Evolutionary conservation across 2,888 invertebrate genomes (phyloP), one percentile per base, ranked within the genome.

Genomic region (Blera fallax): DNA sequence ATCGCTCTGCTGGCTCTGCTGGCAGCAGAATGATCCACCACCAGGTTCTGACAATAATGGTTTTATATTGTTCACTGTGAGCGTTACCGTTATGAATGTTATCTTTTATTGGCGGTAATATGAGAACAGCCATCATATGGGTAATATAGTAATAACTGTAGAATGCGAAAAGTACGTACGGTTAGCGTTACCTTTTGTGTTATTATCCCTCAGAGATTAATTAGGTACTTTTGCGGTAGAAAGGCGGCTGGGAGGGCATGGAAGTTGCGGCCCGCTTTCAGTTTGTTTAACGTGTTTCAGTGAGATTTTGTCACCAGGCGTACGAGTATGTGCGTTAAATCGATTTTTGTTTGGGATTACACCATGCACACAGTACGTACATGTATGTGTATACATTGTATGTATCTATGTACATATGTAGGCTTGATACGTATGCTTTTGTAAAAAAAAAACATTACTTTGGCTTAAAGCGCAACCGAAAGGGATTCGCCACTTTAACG

Each of bases 61-160:
- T 70, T 76, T 84, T 84, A 76, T 84, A 80, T 69, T 84, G 74
- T 84, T 80, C 80, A 70, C 65, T 80, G 50, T 64, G 69, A 70
- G 43, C 32, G 74, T 76, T 60, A 80, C 64, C 58, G 74, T 84
- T 84, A 76, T 84, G 84, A 84, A 84, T 84, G 84, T 84, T 80
- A 84, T 84, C 80, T 80, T 84, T 84, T 84, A 84, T 84, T 84
- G 84, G 40, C 43, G 34, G 80, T 70, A 84, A 80, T 84, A 84
- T 74, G 80, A 76, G 80, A 80, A 69, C 80, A 70, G 14, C 74
- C 14, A 74, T 29, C 69, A 52, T 70, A 24, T 58, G 54, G 58
- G 64, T 69, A 58, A 58, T 52, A 67, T 18, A 21, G 52, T 64
- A 52, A 60, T 72, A 72, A 52, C 34, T 16, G 62, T 10, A 45